A percentile compares a stretch with the other conserved stretches of the same genome.
These are phyloP conservation scores for Chrysaora quinquecirrha DNA, from an alignment of 30 jellyfish, hydroid and myxozoan genomes.

Conservation along the genomic window DNA sequence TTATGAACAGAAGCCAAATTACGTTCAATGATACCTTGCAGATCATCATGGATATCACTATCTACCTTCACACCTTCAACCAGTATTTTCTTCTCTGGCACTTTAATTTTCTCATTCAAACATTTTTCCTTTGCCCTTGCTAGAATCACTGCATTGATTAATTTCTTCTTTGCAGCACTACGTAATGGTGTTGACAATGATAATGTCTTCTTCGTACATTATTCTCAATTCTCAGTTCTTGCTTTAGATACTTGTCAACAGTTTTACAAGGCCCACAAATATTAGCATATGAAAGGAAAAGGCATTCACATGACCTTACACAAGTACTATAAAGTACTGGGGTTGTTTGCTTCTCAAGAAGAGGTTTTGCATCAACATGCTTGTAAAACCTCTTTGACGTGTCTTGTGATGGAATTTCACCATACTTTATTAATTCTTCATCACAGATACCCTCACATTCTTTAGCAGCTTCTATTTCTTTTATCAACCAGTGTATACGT, in stretches of 20 bases:
- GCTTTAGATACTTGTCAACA: slow-evolving; percentile 6
- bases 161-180: slow-evolving; percentile 28
- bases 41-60: slow-evolving; percentile 6
- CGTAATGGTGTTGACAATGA: slow-evolving; percentile 24
- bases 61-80: slow-evolving; percentile 24
- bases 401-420: slow-evolving; percentile 7
- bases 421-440: background rate
- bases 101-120: slow-evolving; percentile 14
- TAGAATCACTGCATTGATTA: slow-evolving; percentile 29
- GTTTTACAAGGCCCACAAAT: slow-evolving; percentile 13
- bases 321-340: slow-evolving; percentile 23
- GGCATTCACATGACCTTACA: slow-evolving; percentile 33
- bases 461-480: slow-evolving; percentile 19
- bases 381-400: slow-evolving; percentile 1
- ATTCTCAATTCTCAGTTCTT: slow-evolving; percentile 18
- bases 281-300: slow-evolving; percentile 21
- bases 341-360: slow-evolving; percentile 3
- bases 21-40: background rate
- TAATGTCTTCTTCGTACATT: slow-evolving; percentile 14
- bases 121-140: slow-evolving; percentile 31
- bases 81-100: slow-evolving; percentile 1
- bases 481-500: slow-evolving; percentile 52
- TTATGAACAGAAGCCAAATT: slow-evolving; percentile 3
- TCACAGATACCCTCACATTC: slow-evolving; percentile 26
- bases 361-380: slow-evolving; percentile 37